Base-by-base conservation (phyloP, 2,113 vertebrate species). In the Peromyscus californicus region DNA sequence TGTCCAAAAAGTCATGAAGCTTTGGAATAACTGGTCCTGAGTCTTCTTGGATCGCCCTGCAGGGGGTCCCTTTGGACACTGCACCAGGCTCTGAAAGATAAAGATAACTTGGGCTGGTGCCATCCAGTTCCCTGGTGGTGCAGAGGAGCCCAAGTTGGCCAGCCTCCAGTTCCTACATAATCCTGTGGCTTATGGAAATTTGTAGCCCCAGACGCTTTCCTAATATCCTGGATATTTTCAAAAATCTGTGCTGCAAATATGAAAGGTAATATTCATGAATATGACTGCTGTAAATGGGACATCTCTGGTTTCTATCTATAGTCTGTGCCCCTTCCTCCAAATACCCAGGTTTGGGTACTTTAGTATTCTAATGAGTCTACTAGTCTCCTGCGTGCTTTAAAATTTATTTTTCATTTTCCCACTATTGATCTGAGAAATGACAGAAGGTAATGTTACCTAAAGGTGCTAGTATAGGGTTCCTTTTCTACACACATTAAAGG, bases 311-410 rank as follows among this genome's bases (percentile, higher is more conserved):
- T 87, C 48, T 39, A 1, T 51, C 82, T 78, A 4, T 36, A 4
- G 61, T 33, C 22, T 0, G 0, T 8, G 31, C 6, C 10, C 10
- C 9, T 17, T 31, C 7, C 4, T 12, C 29, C 24, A 42, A 22
- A 36, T 69, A 3, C 42, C 36, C 5, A 45, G 33, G 67, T 33
- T 36, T 74, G 31, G 21, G 36, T 91, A 22, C 1, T 11, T 3
- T 31, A 4, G 15, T 78, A 88, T 93, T 83, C 61, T 31, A 36
- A 0, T 8, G 51, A 29, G 54, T 54, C 76, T 74, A 3, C 61
- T 72, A 48, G 54, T 12, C 42, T 91, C 17, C 57, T 89, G 22
- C 17, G 76, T 36, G 1, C 45, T 94, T 45, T 90, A 16, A 89
- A 69, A 92, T 79, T 74, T 59, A 42, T 72, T 67, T 61, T 72